Evolutionary conservation across 1,140 invertebrate genomes (phyloP), one percentile per base, ranked within the genome.

Genomic region (Radopholus similis): DNA sequence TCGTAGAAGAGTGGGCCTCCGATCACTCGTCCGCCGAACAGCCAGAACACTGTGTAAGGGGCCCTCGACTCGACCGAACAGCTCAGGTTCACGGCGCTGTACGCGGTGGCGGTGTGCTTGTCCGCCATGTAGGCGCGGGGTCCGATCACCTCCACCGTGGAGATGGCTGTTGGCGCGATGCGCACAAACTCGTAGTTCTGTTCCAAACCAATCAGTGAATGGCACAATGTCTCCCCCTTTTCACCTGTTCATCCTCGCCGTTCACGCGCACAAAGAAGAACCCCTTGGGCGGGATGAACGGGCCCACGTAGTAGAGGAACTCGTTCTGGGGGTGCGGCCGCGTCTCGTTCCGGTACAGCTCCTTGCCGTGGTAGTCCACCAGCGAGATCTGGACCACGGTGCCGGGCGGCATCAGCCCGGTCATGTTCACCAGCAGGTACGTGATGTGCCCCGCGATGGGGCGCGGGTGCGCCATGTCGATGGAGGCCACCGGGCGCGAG

Each of bases 201-300:
- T n/a, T n/a, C n/a, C n/a, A n/a, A n/a, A n/a, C n/a, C n/a, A n/a
- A n/a, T n/a, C n/a, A n/a, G n/a, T n/a, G n/a, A n/a, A n/a, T n/a
- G n/a, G n/a, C n/a, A n/a, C n/a, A n/a, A n/a, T n/a, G n/a, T n/a
- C n/a, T n/a, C n/a, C n/a, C n/a, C n/a, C n/a, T n/a, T n/a, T n/a
- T 38, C 26, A 68, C 66, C 34, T 53, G 59, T n/a, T 80, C 71
- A 60, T 80, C 78, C 37, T 69, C 56, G 30, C 68, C 70, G 49
- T 72, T 67, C 71, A 87, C 86, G 77, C 84, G 84, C 13, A 88
- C 75, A 71, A 86, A 86, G 75, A 87, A 88, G 72, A 85, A 84
- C 34, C 84, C 80, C 63, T 84, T 77, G 13, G 85, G 85, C 40
- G 85, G 85, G 21, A 81, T 42, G 68, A 86, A 85, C 8, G 82